Percentiles rank a stretch among this genome's conserved stretches.
Evolutionary conservation across 2,797 vertebrate species (phyloP).

Genomic region (Onychomys leucogaster): DNA sequence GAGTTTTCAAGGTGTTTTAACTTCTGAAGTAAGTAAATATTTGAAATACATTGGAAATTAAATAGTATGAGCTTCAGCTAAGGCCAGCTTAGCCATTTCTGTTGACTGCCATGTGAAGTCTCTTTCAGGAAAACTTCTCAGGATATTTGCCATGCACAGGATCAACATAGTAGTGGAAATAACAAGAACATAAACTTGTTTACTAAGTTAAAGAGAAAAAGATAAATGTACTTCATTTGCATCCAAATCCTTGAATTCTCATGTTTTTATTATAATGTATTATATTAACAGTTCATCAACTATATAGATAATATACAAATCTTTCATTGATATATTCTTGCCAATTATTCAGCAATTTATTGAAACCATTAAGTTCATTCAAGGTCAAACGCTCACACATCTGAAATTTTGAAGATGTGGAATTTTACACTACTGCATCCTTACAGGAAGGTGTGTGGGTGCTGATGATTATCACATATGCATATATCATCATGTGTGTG

Average conservation of each 20-base stretch:
- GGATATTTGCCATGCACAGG: neutral
- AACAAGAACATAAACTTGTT: neutral
- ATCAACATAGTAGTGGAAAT: neutral
- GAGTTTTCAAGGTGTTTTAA: neutral
- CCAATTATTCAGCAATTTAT: neutral
- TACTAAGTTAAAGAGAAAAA: neutral
- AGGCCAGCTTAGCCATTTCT: neutral
- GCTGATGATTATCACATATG: neutral
- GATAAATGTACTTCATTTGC: neutral
- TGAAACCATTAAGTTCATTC: neutral
- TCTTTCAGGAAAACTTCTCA: neutral
- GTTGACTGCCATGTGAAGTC: neutral
- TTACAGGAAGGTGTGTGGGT: neutral
- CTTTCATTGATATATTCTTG: neutral
- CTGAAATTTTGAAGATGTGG: neutral
- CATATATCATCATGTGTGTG: neutral
- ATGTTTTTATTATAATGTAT: neutral
- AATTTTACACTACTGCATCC: neutral
- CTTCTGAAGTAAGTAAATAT: constrained; percentile 17
- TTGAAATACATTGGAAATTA: neutral
- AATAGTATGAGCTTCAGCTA: neutral
- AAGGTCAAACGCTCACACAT: neutral
- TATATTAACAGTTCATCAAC: neutral
- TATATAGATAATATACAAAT: neutral
- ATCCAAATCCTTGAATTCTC: neutral